These are phyloP conservation scores for Sigmodon hispidus DNA, from an alignment of 2,113 vertebrate genomes.

Conservation along the genomic window DNA sequence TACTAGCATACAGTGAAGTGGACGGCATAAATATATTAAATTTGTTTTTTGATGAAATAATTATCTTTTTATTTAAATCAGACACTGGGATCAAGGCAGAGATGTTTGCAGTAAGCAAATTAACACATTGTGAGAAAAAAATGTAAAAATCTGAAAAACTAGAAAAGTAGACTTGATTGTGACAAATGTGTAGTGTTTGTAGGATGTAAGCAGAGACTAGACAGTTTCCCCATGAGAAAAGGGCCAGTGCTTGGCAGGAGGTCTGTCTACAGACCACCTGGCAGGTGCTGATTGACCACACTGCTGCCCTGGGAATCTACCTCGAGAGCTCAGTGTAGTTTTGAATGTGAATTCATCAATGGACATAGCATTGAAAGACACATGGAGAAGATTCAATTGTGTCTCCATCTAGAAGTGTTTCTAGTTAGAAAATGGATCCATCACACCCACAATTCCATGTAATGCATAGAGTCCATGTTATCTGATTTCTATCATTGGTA, in stretches of 20 bases:
- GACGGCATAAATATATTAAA: neutral
- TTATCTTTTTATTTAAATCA: neutral
- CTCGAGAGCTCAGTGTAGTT: neutral
- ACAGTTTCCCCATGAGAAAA: rapidly evolving
- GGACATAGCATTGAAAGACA: neutral
- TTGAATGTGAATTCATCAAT: neutral
- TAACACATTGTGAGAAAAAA: neutral
- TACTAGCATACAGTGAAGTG: neutral
- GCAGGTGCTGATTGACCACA: neutral
- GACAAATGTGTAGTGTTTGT: neutral
- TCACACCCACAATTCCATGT: neutral
- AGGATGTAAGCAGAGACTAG: neutral
- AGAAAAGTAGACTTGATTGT: neutral
- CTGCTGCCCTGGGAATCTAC: neutral
- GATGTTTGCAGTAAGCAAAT: neutral
- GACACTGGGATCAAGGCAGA: neutral
- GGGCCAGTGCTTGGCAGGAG: neutral
- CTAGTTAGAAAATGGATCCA: neutral
- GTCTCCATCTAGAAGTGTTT: neutral
- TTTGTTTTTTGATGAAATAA: slow-evolving; percentile 5
- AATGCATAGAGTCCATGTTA: neutral
- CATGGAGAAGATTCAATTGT: neutral
- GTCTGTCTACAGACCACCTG: neutral
- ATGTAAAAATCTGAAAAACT: neutral
- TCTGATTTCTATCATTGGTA: slow-evolving; percentile 34